Conservation (phyloP, 2,113 vertebrate genomes). For the Conger conger region DNA sequence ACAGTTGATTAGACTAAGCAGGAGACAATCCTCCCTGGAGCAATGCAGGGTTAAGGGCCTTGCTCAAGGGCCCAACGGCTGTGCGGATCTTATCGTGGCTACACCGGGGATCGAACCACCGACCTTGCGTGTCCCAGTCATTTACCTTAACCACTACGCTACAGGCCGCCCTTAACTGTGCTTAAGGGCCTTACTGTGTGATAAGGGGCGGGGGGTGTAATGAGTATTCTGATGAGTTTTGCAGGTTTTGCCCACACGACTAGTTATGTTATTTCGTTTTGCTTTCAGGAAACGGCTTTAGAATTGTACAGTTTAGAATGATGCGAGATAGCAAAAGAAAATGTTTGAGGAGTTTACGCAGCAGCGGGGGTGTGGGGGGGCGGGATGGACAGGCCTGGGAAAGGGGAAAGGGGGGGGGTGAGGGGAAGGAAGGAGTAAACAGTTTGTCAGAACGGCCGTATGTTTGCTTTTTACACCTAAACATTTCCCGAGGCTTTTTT, state of each 20-base stretch:
- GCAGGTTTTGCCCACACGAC: background rate
- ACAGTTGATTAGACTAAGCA: too few relatives aligned
- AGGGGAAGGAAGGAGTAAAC: conserved; percentile 61
- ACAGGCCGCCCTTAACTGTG: too few relatives aligned
- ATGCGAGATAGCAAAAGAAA: background rate
- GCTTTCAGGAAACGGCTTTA: conserved; percentile 42
- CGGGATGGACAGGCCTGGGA: too few relatives aligned
- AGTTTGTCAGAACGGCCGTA: conserved; percentile 69
- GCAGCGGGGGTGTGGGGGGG: too few relatives aligned
- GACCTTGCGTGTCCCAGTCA: too few relatives aligned
- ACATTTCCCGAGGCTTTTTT: conserved; percentile 59
- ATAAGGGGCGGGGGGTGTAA: background rate
- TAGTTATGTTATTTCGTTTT: conserved; percentile 32
- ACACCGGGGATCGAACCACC: too few relatives aligned
- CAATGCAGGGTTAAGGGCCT: too few relatives aligned
- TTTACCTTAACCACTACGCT: too few relatives aligned
- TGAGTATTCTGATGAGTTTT: background rate
- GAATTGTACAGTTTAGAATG: conserved; percentile 44
- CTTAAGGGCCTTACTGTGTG: background rate
- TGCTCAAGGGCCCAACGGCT: too few relatives aligned
- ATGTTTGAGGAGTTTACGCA: background rate
- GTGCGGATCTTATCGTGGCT: too few relatives aligned
- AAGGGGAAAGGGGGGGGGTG: background rate
- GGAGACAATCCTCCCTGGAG: too few relatives aligned
- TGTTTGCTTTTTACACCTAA: conserved; percentile 73